Conservation (phyloP, 2,888 invertebrate genomes). For the Thumatha senex region DNA sequence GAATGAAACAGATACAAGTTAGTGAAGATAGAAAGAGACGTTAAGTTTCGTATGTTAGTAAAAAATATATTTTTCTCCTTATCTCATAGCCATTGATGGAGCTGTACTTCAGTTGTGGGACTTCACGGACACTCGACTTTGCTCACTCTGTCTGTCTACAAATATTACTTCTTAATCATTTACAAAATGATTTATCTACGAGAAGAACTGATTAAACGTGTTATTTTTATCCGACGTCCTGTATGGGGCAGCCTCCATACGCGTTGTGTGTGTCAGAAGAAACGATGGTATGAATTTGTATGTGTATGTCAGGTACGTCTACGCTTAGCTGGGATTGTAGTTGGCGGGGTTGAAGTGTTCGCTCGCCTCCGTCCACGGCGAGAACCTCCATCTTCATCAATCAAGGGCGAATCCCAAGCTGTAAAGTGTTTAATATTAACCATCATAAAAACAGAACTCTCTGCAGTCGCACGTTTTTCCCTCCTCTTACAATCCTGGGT, state of each 20-base stretch:
- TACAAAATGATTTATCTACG: conserved; percentile 11
- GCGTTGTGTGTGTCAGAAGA: conserved; percentile 59
- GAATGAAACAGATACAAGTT: too few species aligned
- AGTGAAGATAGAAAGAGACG: too few species aligned
- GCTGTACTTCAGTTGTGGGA: too few species aligned
- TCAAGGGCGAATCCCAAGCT: conserved; percentile 67
- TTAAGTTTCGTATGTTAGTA: too few species aligned
- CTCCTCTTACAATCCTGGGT: too few species aligned
- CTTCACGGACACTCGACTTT: too few species aligned
- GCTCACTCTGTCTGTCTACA: too few species aligned
- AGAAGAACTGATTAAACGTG: conserved; percentile 42
- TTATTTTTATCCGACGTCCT: conserved; percentile 27
- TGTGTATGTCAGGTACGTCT: conserved; percentile 68
- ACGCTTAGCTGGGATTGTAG: conserved; percentile 66
- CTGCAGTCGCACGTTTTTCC: too few species aligned
- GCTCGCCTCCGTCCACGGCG: conserved; percentile 69
- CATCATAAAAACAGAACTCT: too few species aligned
- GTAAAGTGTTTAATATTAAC: conserved; percentile 6
- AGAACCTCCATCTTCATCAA: conserved; percentile 62
- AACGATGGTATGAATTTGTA: conserved; percentile 57
- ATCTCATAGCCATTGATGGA: too few species aligned
- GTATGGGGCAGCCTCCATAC: conserved; percentile 25
- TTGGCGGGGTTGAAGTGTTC: conserved; percentile 69
- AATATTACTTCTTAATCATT: conserved; percentile 3
- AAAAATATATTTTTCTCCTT: too few species aligned